phyloP scores from a whole-genome alignment of 2,797 vertebrate genomes.

The Alca torda region DNA sequence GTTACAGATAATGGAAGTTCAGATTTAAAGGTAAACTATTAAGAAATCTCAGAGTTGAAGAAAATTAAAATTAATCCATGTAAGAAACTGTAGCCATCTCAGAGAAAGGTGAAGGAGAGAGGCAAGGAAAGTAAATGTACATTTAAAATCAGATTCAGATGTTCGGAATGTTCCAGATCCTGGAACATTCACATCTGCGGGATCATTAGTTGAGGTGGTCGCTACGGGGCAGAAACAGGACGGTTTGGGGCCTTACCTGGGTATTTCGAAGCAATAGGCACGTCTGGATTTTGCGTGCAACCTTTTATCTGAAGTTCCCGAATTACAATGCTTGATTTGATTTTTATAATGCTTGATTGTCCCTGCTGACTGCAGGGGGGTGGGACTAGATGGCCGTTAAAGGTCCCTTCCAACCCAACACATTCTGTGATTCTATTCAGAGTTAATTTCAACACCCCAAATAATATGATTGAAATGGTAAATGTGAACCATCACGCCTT shows the following conservation, averaged over 20 bases:
- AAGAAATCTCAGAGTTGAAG: neutral
- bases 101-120: neutral
- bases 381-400: too few species aligned
- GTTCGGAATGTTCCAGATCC: too few species aligned
- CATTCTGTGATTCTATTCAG: neutral
- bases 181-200: too few species aligned
- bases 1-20: neutral
- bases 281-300: neutral
- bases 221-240: neutral
- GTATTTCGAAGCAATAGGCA: neutral
- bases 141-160: neutral
- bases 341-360: too few species aligned
- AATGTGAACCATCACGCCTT: neutral
- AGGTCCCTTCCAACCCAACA: too few species aligned
- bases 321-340: neutral
- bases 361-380: too few species aligned
- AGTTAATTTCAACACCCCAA: neutral
- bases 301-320: neutral
- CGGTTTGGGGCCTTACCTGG: neutral
- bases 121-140: neutral
- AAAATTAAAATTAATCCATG: neutral
- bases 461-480: rapidly evolving
- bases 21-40: neutral
- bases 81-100: neutral
- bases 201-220: rapidly evolving